phyloP scores from a whole-genome alignment of 2,113 vertebrate genomes.

The Axis porcinus region DNA sequence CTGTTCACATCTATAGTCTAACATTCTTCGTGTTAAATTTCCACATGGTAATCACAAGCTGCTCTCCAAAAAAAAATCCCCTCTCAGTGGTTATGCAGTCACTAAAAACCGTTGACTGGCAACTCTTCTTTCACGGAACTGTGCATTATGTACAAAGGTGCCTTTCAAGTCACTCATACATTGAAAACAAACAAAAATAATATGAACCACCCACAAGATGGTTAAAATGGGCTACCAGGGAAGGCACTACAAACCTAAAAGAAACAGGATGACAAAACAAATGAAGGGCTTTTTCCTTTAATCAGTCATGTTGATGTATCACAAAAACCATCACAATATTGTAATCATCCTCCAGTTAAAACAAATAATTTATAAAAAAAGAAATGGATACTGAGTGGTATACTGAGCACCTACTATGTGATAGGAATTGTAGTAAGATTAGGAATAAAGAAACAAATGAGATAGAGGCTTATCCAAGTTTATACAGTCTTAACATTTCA shows the following conservation, averaged over 20 bases:
- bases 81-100: not conserved
- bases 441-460: not conserved
- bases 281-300: not conserved
- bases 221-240: not conserved
- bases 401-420: not conserved
- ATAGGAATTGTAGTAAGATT: too few relatives aligned
- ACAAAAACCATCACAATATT: not conserved
- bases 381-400: not conserved
- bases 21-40: slow-evolving; percentile 23
- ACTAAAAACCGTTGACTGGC: not conserved
- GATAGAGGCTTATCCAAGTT: not conserved
- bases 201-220: not conserved
- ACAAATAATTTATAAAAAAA: not conserved
- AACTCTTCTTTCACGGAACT: not conserved
- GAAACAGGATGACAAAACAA: not conserved
- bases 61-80: not conserved
- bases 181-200: slow-evolving; percentile 4
- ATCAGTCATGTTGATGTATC: not conserved
- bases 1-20: slow-evolving; percentile 38
- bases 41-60: not conserved
- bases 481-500: not conserved
- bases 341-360: not conserved
- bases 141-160: not conserved
- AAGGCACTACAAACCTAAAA: not conserved
- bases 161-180: slow-evolving; percentile 21